Evolutionary conservation across 2,113 vertebrate genomes (phyloP), one percentile per base, ranked within the genome.

Genomic region (Protobothrops mucrosquamatus): DNA sequence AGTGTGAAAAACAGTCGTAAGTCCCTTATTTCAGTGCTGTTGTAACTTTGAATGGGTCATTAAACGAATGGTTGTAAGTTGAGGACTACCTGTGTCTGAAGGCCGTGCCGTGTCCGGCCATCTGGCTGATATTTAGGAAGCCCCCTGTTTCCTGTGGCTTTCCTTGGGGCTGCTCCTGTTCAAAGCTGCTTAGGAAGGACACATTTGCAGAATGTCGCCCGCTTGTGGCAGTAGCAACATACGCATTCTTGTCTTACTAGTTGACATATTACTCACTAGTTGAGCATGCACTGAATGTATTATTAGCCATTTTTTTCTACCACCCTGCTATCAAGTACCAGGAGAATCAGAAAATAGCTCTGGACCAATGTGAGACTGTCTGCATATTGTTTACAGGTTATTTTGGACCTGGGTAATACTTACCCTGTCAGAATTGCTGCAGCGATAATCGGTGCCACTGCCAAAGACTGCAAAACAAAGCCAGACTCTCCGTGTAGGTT

Each of bases 291-390:
- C 95, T 91, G 97, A 98, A 98, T 98, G 97, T 97, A 97, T 98
- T 97, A 96, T 97, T 97, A 98, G 98, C 97, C 89, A 95, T 94
- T 93, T 97, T 98, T 98, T 97, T 96, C 98, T 97, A 92, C 97
- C 95, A 95, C 98, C 98, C 96, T 97, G 98, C 98, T 97, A 97
- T 97, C 98, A 95, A 90, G 97, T 93, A 93, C 97, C 97, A 97
- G 96, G 95, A 95, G 97, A 90, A 98, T 98, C 98, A 98, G 97
- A 98, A 98, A 98, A 98, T 98, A 99, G 96, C 96, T 90, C 96
- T 94, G 97, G 97, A 95, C 97, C 97, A 97, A 91, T 98, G 94
- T 97, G 96, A 95, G 96, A 93, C 97, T 95, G 97, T 96, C 98
- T 97, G 69, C 96, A 94, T 29, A 52, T 95, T 98, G 98, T 98